Base-by-base conservation (phyloP, 2,797 vertebrate species). In the Gadopsis marmoratus region DNA sequence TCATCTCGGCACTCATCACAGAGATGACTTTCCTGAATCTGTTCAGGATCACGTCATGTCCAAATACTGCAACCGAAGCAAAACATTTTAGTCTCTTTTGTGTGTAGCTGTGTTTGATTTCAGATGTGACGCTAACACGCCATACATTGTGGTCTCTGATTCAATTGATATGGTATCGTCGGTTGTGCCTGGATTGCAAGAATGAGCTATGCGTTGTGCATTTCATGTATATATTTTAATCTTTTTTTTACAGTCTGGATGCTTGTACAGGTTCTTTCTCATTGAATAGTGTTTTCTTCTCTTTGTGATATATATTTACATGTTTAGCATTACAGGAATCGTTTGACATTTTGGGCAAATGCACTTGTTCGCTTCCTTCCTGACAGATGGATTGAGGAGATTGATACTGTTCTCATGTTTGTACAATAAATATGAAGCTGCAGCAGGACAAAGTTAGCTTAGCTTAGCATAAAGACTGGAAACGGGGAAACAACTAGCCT, bases 181-280 rank as follows among this genome's bases (percentile, higher is more conserved):
- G 43, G 77, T 72, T 55, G 90, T 89, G 87, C 91, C 90, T 90
- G 88, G 85, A 87, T 89, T 92, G 93, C 43, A 54, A 87, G 86
- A 89, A 88, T 82, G 82, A 90, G 91, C 88, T 89, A 91, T 90
- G 92, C 91, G 85, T 89, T 87, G 88, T 89, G 90, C 88, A 89
- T 93, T 90, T 85, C 76, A 74, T 95, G 93, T 94, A 88, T 82
- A 94, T 94, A 93, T 92, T 91, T 89, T 68, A 70, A 81, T 85
- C 62, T 82, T 68, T 82, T 90, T 93, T 92, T 93, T 86, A 88
- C 84, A 81, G 79, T 88, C 87, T 84, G 83, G 84, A 92, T 88
- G 88, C 90, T 89, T 93, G 91, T 94, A 90, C 91, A 93, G 91
- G 85, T 81, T 77, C 87, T 72, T 82, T 62, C 72, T 85, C 78